These are phyloP conservation scores for Volucella zonaria DNA, from an alignment of 2,888 invertebrate genomes.

Conservation along the genomic window DNA sequence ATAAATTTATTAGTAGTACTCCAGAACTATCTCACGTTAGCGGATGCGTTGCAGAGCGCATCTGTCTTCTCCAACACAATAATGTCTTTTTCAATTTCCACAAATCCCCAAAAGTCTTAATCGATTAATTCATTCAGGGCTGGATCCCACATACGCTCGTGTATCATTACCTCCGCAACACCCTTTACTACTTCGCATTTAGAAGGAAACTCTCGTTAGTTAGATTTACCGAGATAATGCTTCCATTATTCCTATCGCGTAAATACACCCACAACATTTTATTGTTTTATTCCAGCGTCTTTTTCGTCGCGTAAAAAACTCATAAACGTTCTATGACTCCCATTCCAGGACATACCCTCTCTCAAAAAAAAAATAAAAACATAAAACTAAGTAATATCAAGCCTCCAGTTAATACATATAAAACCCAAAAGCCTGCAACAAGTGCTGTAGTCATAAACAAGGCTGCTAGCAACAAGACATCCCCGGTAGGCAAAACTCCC, in stretches of 20 bases:
- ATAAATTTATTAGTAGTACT: too few species aligned
- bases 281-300: conserved; percentile 29
- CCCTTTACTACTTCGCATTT: too few species aligned
- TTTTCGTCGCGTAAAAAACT: conserved; percentile 37
- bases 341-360: too few species aligned
- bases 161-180: neutral
- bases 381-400: neutral
- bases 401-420: neutral
- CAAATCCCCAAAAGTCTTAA: neutral
- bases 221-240: neutral
- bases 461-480: conserved; percentile 32
- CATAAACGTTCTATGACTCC: conserved; percentile 33
- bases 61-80: too few species aligned
- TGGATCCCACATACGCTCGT: neutral
- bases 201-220: neutral
- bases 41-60: too few species aligned
- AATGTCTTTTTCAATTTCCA: neutral
- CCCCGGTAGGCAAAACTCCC: conserved; percentile 1
- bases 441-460: conserved; percentile 35
- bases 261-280: conserved; percentile 46
- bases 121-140: neutral
- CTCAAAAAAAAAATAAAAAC: too few species aligned
- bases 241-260: conserved; percentile 53
- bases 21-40: too few species aligned
- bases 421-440: conserved; percentile 25